phyloP scores from a whole-genome alignment of 2,113 vertebrate genomes.

The Neotoma lepida region DNA sequence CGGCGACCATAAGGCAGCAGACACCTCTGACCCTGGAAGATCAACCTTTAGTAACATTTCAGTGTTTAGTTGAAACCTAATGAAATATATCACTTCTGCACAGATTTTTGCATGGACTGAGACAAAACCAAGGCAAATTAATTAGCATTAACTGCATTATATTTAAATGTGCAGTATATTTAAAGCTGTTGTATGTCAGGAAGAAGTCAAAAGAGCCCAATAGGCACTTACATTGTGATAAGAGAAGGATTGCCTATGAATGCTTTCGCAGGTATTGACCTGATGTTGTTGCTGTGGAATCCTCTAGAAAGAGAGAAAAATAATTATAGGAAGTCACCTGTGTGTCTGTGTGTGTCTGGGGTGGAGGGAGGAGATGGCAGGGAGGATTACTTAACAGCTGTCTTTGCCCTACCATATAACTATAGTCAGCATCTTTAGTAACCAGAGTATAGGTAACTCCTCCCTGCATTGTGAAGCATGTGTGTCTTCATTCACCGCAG shows the following conservation, averaged over 20 bases:
- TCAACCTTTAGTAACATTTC: background rate
- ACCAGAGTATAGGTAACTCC: background rate
- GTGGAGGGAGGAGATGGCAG: too few relatives aligned
- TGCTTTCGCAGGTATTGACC: slow-evolving; percentile 93
- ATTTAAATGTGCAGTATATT: background rate
- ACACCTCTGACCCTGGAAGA: background rate
- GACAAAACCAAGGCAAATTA: background rate
- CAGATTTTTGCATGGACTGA: background rate
- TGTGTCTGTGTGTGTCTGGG: background rate
- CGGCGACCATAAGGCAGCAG: background rate
- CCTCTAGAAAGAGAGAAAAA: slow-evolving; percentile 86
- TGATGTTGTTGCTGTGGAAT: slow-evolving; percentile 96
- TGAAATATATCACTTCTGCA: background rate
- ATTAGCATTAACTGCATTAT: background rate
- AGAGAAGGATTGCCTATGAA: slow-evolving; percentile 94
- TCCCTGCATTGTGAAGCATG: background rate
- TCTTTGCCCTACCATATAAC: background rate
- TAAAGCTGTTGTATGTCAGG: background rate
- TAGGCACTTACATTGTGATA: slow-evolving; percentile 91
- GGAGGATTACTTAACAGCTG: slow-evolving; percentile 2
- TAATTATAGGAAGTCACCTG: slow-evolving; percentile 15
- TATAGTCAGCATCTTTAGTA: background rate
- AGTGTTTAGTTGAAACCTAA: slow-evolving; percentile 17
- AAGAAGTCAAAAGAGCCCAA: background rate
- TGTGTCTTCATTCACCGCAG: background rate